Percentiles rank a stretch among this genome's conserved stretches.
Evolutionary conservation across 1,140 invertebrate species (phyloP).

Genomic region (Drosophila jambulina): DNA sequence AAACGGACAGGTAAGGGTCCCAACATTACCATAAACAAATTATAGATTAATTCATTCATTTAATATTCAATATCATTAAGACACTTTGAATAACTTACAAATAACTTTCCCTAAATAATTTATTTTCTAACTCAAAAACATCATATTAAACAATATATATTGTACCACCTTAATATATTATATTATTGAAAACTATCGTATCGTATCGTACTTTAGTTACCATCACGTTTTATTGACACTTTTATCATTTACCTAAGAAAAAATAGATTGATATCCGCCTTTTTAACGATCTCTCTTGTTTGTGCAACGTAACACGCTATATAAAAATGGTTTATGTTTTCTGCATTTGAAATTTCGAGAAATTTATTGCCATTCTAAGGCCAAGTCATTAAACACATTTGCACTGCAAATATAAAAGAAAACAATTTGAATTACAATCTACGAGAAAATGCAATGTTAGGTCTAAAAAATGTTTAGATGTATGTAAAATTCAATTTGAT

Average conservation of each 20-base stretch:
- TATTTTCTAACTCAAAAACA: background rate
- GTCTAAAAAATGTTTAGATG: background rate
- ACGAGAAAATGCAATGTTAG: background rate
- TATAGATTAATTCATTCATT: background rate
- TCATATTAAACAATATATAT: too few relatives aligned
- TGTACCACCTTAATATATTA: too few relatives aligned
- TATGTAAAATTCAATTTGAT: background rate
- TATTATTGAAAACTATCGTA: too few relatives aligned
- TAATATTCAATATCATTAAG: background rate
- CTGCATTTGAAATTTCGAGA: slow-evolving; percentile 6
- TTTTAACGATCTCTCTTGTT: background rate
- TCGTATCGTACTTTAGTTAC: too few relatives aligned
- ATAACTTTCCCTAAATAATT: too few relatives aligned
- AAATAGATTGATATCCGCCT: background rate
- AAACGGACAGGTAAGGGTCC: slow-evolving; percentile 55
- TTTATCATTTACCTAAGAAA: background rate
- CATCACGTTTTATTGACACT: background rate
- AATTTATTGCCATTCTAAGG: slow-evolving; percentile 6
- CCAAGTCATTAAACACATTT: slow-evolving; percentile 10
- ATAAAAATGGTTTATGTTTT: slow-evolving; percentile 10
- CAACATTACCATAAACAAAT: too few relatives aligned
- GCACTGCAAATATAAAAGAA: background rate
- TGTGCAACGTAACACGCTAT: background rate
- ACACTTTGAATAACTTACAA: too few relatives aligned
- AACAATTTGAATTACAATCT: background rate